Percentiles rank a stretch among this genome's conserved stretches.
Evolutionary conservation across 2,113 vertebrate genomes (phyloP).

Genomic region (Alexandromys fortis): DNA sequence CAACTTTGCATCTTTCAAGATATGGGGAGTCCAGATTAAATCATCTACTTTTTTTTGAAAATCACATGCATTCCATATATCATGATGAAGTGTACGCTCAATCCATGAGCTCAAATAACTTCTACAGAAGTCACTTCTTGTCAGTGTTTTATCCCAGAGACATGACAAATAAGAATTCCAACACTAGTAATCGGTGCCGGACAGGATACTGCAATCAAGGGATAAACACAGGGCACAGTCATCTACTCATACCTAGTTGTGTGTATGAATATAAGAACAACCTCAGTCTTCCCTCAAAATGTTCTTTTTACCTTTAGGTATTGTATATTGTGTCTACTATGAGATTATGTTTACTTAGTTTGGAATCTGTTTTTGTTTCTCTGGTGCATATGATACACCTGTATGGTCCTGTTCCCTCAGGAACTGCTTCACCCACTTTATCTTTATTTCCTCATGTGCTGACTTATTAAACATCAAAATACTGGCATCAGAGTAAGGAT

Average conservation of each 20-base stretch:
- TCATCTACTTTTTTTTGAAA: not conserved
- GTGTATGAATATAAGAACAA: not conserved
- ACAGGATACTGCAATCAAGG: not conserved
- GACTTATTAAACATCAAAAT: not conserved
- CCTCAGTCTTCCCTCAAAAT: not conserved
- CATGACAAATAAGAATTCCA: no score
- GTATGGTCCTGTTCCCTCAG: not conserved
- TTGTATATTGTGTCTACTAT: not conserved
- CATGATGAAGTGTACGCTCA: not conserved
- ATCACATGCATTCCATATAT: not conserved
- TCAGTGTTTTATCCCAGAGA: not conserved
- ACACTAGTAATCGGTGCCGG: not conserved
- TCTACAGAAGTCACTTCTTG: not conserved
- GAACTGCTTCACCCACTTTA: not conserved
- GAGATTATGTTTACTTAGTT: not conserved
- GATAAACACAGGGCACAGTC: not conserved
- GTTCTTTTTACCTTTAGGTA: not conserved
- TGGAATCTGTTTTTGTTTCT: not conserved
- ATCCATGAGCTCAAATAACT: not conserved
- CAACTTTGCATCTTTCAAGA: not conserved
- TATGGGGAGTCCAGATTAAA: not conserved
- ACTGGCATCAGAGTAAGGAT: not conserved
- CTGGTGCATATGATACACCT: not conserved
- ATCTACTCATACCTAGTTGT: not conserved
- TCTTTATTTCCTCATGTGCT: not conserved